Evolutionary conservation across 2,888 invertebrate genomes (phyloP), one percentile per base, ranked within the genome.

Genomic region (Fragum sueziense): DNA sequence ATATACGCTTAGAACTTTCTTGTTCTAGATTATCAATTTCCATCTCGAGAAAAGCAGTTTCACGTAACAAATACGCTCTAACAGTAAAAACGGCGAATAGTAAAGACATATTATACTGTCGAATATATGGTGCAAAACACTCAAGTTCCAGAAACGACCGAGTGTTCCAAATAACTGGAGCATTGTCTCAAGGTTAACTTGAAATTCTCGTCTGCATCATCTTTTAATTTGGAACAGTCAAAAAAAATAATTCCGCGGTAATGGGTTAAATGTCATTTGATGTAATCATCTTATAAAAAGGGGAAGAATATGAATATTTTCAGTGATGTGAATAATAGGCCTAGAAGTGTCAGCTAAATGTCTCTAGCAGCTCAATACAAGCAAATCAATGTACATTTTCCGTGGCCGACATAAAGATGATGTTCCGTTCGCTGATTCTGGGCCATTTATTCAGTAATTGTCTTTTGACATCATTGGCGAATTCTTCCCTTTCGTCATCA

Each of bases 361-460:
- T 11, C 41, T 41, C 41, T 9, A 11, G 9, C 41, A 41, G 17
- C 41, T 41, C 17, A 41, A 41, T 41, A 41, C 17, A 17, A 41
- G 41, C 9, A 11, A 41, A 41, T 41, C 17, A 11, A 41, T 41
- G 1, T 37, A 62, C 62, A n/a, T 62, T 34, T 62, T 37, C 17
- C 7, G 17, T 14, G 33, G 62, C 62, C 1, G 62, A 62, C 65
- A 65, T 54, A 9, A 65, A 31, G 22, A 67, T 33, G 25, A 75
- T 31, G 61, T 75, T 41, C 11, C 22, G 33, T 11, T 41, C 20
- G 34, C 22, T 41, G 31, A 69, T 41, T 0, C 69, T 27, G 1
- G 74, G 69, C 71, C 76, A 76, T 68, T 76, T 72, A n/a, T 27
- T 31, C 3, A 33, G 25, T n/a, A 76, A 65, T 72, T 68, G 47